Percentiles rank a stretch among this genome's conserved stretches.
phyloP scores from a whole-genome alignment of 2,113 vertebrate species.

The Amphiprion percula region DNA sequence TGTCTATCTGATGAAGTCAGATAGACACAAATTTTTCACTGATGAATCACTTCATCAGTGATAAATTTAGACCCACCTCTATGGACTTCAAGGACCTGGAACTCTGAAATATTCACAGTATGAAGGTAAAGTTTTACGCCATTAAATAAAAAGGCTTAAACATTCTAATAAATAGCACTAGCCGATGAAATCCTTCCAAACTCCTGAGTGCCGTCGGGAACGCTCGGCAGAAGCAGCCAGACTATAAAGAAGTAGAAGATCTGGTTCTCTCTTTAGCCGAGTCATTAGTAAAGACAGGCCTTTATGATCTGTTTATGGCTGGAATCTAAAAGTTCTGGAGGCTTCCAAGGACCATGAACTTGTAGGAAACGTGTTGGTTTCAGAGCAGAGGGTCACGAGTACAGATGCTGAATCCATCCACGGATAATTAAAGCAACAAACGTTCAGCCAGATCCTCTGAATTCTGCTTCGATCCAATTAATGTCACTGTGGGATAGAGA shows the following conservation, averaged over 20 bases:
- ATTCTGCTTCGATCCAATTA: conserved; percentile 57
- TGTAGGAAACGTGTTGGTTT: conserved; percentile 21
- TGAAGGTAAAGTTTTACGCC: no score
- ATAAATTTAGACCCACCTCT: no score
- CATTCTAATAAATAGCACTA: conserved; percentile 41
- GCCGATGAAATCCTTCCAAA: conserved; percentile 18
- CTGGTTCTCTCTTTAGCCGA: conserved; percentile 70
- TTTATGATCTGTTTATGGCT: conserved; percentile 75
- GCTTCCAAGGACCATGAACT: conserved; percentile 33
- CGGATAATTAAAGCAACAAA: conserved; percentile 78
- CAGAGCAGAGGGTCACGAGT: conserved; percentile 34
- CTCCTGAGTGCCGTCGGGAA: conserved; percentile 12
- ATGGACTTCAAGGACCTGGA: no score
- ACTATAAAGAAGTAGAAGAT: conserved; percentile 56
- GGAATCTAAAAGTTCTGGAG: not conserved
- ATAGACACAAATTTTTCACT: no score
- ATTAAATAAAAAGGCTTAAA: not conserved
- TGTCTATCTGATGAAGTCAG: no score
- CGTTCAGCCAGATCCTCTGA: conserved; percentile 15
- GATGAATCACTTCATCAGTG: no score
- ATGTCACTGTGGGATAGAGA: conserved; percentile 37
- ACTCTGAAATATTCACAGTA: no score
- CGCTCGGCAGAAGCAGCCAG: conserved; percentile 23
- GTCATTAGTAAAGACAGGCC: conserved; percentile 69
- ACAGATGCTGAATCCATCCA: conserved; percentile 77